Percentiles rank a stretch among this genome's conserved stretches.
phyloP scores from a whole-genome alignment of 2,888 invertebrate species.

The Drosophila nr. perissopoda region DNA sequence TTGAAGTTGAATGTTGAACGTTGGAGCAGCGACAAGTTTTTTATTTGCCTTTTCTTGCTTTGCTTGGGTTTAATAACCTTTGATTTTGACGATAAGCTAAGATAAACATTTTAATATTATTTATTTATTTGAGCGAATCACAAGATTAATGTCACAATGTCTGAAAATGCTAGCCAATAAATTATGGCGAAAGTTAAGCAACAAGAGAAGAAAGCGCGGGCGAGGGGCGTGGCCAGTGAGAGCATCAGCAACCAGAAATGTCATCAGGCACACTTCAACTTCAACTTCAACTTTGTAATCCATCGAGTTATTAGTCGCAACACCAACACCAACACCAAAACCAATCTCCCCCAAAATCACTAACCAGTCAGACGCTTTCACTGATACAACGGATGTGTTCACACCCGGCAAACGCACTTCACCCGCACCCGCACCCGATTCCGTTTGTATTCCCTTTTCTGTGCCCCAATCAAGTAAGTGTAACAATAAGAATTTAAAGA shows the following conservation, averaged over 20 bases:
- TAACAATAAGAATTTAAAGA: constrained; percentile 60
- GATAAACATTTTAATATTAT: constrained; percentile 72
- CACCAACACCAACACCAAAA: constrained; percentile 21
- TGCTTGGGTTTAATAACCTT: constrained; percentile 49
- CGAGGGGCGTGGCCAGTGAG: not conserved
- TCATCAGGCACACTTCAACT: constrained; percentile 49
- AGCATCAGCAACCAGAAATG: constrained; percentile 40
- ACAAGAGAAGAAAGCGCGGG: constrained; percentile 13
- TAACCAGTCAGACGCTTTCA: constrained; percentile 52
- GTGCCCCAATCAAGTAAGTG: constrained; percentile 52
- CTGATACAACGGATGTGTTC: constrained; percentile 20
- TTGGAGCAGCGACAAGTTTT: constrained; percentile 21
- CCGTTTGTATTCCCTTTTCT: not conserved
- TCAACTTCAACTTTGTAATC: constrained; percentile 33
- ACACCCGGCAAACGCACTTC: not conserved
- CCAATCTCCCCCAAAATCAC: constrained; percentile 24
- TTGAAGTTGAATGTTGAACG: constrained; percentile 16
- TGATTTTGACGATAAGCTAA: constrained; percentile 45
- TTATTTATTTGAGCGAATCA: constrained; percentile 37
- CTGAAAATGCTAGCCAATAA: constrained; percentile 73
- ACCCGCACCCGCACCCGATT: not conserved
- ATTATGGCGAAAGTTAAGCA: constrained; percentile 74
- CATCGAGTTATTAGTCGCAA: constrained; percentile 53
- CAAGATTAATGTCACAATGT: constrained; percentile 69
- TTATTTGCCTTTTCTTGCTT: not conserved